Conservation (phyloP, 2,888 invertebrate genomes). For the Galerucella nymphaeae region DNA sequence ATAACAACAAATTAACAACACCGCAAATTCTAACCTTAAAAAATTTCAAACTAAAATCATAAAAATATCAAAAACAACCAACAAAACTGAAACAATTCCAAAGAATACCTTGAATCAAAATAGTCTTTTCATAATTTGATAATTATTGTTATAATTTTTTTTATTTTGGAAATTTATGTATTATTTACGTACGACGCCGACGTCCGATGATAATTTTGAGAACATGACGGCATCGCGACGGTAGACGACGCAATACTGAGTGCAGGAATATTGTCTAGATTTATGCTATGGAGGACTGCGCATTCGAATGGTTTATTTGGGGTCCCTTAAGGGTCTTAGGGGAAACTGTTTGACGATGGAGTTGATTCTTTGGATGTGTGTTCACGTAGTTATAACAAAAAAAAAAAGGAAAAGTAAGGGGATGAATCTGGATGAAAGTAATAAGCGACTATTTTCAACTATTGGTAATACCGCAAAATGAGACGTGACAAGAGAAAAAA, state of each 20-base stretch:
- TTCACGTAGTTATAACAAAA: constrained; percentile 22
- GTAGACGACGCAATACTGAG: constrained; percentile 56
- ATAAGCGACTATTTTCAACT: constrained; percentile 18
- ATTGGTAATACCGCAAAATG: constrained; percentile 3
- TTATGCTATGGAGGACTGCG: constrained; percentile 36
- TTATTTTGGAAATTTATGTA: neutral
- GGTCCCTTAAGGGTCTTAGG: constrained; percentile 39
- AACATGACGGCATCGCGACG: constrained; percentile 51
- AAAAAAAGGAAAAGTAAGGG: constrained; percentile 14
- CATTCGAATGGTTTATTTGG: constrained; percentile 36
- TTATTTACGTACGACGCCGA: constrained; percentile 24
- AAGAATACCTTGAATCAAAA: neutral
- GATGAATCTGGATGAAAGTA: constrained; percentile 23
- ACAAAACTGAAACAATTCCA: neutral
- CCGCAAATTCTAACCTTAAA: constrained; percentile 24
- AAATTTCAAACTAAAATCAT: constrained; percentile 1
- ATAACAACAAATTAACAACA: neutral
- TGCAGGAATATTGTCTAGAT: constrained; percentile 30
- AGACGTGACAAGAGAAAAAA: constrained; percentile 6
- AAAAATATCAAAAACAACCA: neutral
- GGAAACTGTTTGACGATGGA: constrained; percentile 35
- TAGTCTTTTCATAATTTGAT: neutral
- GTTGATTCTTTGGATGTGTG: constrained; percentile 36
- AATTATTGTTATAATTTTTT: neutral
- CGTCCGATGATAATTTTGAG: constrained; percentile 27